A percentile compares a stretch with the other conserved stretches of the same genome.
Conservation (phyloP, 2,113 vertebrate species). For the Microcebus jonahi region DNA sequence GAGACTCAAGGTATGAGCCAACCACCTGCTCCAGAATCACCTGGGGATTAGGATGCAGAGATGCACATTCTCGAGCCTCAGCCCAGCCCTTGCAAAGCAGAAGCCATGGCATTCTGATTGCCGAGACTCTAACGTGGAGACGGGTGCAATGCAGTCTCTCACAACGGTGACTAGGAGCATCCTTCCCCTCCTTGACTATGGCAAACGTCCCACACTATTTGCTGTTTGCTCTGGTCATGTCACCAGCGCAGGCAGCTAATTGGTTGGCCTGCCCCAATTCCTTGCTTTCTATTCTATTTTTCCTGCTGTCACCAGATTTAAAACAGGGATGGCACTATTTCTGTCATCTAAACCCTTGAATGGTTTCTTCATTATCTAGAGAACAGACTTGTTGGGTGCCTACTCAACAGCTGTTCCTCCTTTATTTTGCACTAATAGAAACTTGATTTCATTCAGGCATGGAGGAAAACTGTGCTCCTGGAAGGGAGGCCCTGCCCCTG, state of each 20-base stretch:
- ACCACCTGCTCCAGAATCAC: neutral
- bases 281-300: neutral
- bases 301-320: neutral
- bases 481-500: neutral
- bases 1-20: neutral
- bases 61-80: neutral
- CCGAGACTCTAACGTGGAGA: neutral
- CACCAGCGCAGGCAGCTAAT: neutral
- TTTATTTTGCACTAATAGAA: neutral
- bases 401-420: neutral
- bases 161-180: accelerated
- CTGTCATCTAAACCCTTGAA: neutral
- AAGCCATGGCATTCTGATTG: neutral
- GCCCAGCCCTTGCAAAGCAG: neutral
- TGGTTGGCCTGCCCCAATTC: neutral
- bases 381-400: neutral
- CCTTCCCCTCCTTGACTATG: neutral
- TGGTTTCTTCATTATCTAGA: neutral
- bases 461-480: neutral
- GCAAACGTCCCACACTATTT: neutral
- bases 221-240: neutral
- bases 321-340: neutral
- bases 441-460: neutral
- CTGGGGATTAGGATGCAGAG: neutral
- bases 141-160: neutral